Evolutionary conservation across 1,140 invertebrate genomes (phyloP), one percentile per base, ranked within the genome.

Genomic region (Antheraea pernyi): DNA sequence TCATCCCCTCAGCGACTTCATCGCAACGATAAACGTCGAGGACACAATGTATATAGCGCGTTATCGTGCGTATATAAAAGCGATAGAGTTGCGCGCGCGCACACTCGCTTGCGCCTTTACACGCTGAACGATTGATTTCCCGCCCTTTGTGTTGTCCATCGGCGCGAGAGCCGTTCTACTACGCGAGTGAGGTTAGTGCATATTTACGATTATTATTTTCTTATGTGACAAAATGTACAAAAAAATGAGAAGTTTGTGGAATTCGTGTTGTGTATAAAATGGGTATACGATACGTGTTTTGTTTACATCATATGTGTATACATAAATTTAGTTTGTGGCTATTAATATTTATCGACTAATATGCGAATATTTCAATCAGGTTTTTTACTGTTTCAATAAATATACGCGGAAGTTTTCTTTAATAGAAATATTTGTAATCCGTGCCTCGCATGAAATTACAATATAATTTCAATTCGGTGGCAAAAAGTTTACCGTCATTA

Each of bases 51-150:
- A n/a, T 53, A 16, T 16, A 53, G 7, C 72, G 77, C 72, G 72
- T 87, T 87, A 86, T 88, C 86, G 79, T 64, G 65, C 74, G 70
- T 89, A 91, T 91, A 91, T 81, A 91, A 88, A 77, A 63, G 76
- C 64, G 48, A 70, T 18, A 68, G 66, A 59, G 58, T 53, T 80
- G 88, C 87, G 88, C 88, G 87, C 83, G 85, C 87, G 86, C 89
- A 88, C 88, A 88, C 80, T 88, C 80, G 85, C 77, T 78, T 46
- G 46, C 78, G 6, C 46, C 76, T 79, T 75, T 77, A 73, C 78
- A 42, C 82, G 80, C 73, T 73, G 81, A 73, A 78, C 82, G 78
- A 78, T 81, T 81, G 83, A 79, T 88, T 85, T 86, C 76, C 83
- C 83, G 81, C 83, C 83, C 82, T 83, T 84, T 84, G 77, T 79